These are phyloP conservation scores for Stratiolaelaps scimitus DNA, from an alignment of 1,140 invertebrate species.

Conservation along the genomic window DNA sequence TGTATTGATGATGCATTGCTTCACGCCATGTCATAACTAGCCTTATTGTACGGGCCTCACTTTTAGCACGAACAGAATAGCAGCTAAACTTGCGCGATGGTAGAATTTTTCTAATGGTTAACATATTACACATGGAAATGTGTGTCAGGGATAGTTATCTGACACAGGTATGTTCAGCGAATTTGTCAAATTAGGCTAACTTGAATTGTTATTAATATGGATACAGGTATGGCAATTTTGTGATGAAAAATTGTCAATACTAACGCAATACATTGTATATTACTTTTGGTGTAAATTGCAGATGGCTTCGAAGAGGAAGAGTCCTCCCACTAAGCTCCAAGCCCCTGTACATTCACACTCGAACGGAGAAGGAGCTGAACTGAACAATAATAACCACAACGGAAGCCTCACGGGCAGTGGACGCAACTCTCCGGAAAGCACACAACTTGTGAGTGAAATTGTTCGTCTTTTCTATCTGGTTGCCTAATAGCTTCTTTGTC, in stretches of 20 bases:
- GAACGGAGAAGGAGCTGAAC: conserved; percentile 15
- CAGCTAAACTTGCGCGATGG: no score
- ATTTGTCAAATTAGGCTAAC: background rate
- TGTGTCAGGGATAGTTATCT: background rate
- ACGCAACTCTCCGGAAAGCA: conserved; percentile 15
- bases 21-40: no score
- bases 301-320: conserved; percentile 28
- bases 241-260: background rate
- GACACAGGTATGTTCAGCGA: background rate
- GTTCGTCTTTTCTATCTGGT: no score
- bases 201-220: conserved; percentile 1
- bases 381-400: conserved; percentile 24
- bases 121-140: background rate
- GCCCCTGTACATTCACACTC: background rate
- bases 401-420: background rate
- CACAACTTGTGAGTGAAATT: conserved; percentile 7
- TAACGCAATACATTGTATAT: background rate
- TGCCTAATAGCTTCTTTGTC: no score
- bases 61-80: no score
- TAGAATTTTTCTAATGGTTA: no score
- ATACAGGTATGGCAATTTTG: background rate
- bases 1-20: no score
- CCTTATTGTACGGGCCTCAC: no score
- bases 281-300: background rate
- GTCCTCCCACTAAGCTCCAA: conserved; percentile 24